phyloP scores from a whole-genome alignment of 37 sponge, comb jelly and placozoan species.

The Oopsacas minuta region DNA sequence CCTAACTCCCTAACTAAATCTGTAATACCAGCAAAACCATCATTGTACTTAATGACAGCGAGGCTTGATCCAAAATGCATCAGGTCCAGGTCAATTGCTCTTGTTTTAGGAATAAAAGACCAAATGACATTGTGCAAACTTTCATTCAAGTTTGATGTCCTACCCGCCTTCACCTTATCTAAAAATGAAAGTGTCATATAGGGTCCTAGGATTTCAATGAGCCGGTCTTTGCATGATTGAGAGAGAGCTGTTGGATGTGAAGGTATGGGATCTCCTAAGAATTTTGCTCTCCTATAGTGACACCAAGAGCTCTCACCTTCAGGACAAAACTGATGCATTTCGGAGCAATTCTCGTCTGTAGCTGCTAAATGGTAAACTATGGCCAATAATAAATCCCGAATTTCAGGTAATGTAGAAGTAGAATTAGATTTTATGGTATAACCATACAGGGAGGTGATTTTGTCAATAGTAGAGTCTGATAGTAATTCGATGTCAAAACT shows the following conservation, averaged over 20 bases:
- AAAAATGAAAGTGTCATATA: neutral
- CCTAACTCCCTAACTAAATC: too few species aligned
- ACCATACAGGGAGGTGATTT: neutral
- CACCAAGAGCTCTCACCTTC: neutral
- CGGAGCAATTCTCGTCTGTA: neutral
- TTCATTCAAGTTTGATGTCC: neutral
- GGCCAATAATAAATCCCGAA: neutral
- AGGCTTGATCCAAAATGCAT: neutral
- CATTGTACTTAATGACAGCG: neutral
- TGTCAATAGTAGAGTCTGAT: neutral
- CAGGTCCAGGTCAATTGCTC: neutral
- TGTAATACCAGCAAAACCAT: neutral
- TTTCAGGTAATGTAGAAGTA: neutral
- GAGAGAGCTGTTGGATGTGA: constrained; percentile 9
- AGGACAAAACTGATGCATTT: constrained; percentile 17
- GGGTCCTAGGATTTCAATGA: neutral
- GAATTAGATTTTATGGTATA: neutral
- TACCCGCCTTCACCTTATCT: neutral
- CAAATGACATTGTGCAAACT: neutral
- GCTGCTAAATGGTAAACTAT: neutral
- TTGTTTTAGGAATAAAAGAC: neutral
- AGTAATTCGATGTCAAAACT: neutral
- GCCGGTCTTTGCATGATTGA: neutral
- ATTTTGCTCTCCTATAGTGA: neutral
- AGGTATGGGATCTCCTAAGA: neutral